Conservation (phyloP, 1,140 invertebrate genomes). For the Orussus abietinus region DNA sequence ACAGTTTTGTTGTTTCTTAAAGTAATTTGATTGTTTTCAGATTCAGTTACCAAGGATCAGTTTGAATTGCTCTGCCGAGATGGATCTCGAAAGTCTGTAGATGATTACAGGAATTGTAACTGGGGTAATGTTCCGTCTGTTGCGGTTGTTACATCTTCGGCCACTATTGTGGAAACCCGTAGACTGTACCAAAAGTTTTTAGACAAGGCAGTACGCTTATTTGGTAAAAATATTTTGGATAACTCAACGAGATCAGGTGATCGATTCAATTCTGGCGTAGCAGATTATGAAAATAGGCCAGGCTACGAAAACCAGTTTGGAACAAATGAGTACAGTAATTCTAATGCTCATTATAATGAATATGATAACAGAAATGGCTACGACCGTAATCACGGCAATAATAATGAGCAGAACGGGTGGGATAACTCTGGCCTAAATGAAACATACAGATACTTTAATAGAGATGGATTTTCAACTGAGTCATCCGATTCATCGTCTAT, state of each 20-base stretch:
- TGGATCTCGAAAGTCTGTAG: slow-evolving; percentile 66
- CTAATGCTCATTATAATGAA: slow-evolving; percentile 28
- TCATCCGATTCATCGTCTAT: slow-evolving; percentile 23
- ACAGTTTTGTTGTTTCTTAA: not conserved
- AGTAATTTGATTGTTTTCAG: slow-evolving; percentile 35
- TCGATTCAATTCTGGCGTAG: not conserved
- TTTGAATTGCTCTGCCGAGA: slow-evolving; percentile 88
- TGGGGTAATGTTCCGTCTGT: slow-evolving; percentile 85
- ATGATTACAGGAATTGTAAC: slow-evolving; percentile 76
- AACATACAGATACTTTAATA: slow-evolving; percentile 10
- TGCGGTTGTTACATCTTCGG: slow-evolving; percentile 83
- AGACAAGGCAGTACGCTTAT: slow-evolving; percentile 53
- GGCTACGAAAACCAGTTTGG: slow-evolving; percentile 20
- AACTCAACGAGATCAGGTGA: no score
- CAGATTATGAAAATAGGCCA: slow-evolving; percentile 19
- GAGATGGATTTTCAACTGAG: not conserved
- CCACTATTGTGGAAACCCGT: slow-evolving; percentile 59
- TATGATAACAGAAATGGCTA: slow-evolving; percentile 25
- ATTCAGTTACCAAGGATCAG: slow-evolving; percentile 59
- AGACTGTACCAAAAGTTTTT: slow-evolving; percentile 58
- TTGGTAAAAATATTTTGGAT: slow-evolving; percentile 35
- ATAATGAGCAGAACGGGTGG: slow-evolving; percentile 11
- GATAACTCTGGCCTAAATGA: slow-evolving; percentile 2
- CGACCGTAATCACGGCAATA: slow-evolving; percentile 11
- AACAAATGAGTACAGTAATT: slow-evolving; percentile 24